Evolutionary conservation across 2,113 vertebrate species (phyloP).

Genomic region (Poeciliopsis occidentalis): DNA sequence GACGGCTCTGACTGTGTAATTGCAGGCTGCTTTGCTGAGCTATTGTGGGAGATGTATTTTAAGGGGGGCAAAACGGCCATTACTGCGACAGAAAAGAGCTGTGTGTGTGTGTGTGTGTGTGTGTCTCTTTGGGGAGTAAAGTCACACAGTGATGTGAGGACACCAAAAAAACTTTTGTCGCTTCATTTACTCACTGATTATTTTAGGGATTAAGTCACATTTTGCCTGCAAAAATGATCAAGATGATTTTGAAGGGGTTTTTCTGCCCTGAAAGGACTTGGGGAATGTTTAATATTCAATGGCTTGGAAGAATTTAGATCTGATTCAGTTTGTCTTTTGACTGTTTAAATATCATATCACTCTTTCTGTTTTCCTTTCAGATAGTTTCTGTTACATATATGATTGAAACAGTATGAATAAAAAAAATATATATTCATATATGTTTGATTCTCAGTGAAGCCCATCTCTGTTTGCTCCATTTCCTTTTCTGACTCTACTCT

Average conservation of each 20-base stretch:
- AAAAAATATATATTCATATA: constrained; percentile 7
- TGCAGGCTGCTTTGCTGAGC: constrained; percentile 60
- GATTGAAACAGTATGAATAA: not conserved
- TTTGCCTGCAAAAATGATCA: constrained; percentile 1
- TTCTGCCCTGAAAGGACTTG: too few species aligned
- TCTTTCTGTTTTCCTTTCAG: constrained; percentile 1
- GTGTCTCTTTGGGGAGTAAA: constrained; percentile 14
- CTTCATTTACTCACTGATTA: constrained; percentile 10
- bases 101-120: too few species aligned
- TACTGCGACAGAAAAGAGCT: constrained; percentile 49
- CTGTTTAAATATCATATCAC: constrained; percentile 8
- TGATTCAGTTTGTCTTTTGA: constrained; percentile 18
- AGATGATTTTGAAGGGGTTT: not conserved
- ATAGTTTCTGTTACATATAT: constrained; percentile 18
- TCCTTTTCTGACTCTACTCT: constrained; percentile 44
- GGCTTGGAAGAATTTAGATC: not conserved
- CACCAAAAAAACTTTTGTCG: constrained; percentile 8
- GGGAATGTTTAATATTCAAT: not conserved
- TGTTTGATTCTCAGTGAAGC: constrained; percentile 38
- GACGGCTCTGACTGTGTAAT: constrained; percentile 66
- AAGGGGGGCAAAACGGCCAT: constrained; percentile 46
- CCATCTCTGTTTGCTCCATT: constrained; percentile 29
- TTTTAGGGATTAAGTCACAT: constrained; percentile 11
- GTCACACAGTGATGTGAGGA: constrained; percentile 14
- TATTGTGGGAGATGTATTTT: constrained; percentile 67